phyloP scores from a whole-genome alignment of 2,888 invertebrate genomes.

The Pollenia angustigena region DNA sequence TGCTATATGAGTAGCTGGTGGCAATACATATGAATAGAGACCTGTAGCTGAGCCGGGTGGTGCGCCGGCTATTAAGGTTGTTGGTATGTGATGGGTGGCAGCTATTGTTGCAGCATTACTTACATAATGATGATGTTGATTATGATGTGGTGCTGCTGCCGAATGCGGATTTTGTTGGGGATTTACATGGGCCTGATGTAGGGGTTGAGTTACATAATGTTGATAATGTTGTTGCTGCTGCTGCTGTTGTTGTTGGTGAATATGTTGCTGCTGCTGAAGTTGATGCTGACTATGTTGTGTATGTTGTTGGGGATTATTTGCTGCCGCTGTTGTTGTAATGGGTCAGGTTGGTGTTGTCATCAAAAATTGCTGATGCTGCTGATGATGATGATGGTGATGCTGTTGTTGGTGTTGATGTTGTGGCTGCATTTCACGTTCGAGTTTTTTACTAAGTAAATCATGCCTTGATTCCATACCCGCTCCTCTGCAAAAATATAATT shows the following conservation, averaged over 20 bases:
- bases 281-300: slow-evolving; percentile 75
- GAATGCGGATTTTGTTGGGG: slow-evolving; percentile 65
- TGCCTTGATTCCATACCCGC: slow-evolving; percentile 85
- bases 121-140: slow-evolving; percentile 69
- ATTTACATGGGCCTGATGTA: slow-evolving; percentile 73
- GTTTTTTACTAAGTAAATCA: slow-evolving; percentile 84
- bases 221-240: slow-evolving; percentile 76
- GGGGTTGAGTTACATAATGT: slow-evolving; percentile 74
- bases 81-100: slow-evolving; percentile 77
- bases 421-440: slow-evolving; percentile 83
- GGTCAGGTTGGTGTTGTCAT: slow-evolving; percentile 85
- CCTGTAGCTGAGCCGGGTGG: slow-evolving; percentile 78
- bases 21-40: slow-evolving; percentile 83
- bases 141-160: slow-evolving; percentile 58
- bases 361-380: slow-evolving; percentile 84
- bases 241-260: slow-evolving; percentile 72
- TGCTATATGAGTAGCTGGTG: slow-evolving; percentile 82
- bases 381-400: slow-evolving; percentile 75
- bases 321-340: slow-evolving; percentile 78
- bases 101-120: slow-evolving; percentile 76
- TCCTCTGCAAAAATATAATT: slow-evolving; percentile 80
- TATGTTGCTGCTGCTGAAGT: slow-evolving; percentile 74
- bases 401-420: slow-evolving; percentile 71
- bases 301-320: slow-evolving; percentile 73
- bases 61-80: slow-evolving; percentile 78